Base-by-base conservation (phyloP, 2,113 vertebrate species). In the Bubalus kerabau region DNA sequence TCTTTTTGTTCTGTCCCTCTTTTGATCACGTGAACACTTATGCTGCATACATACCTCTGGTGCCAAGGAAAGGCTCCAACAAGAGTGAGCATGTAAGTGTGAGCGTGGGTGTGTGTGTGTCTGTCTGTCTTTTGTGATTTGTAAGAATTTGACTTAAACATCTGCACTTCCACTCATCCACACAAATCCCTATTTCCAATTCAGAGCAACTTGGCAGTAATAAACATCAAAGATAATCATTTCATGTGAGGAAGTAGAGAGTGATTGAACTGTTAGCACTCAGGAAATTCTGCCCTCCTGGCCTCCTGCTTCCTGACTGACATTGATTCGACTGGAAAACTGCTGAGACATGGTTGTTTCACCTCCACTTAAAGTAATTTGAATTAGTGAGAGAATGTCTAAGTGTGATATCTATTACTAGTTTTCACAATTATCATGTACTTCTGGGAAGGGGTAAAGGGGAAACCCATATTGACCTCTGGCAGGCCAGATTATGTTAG, bases 301-400 rank as follows among this genome's bases (percentile, higher is more conserved):
- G 59, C 76, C 83, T 96, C 43, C 54, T 85, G 36, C 67, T 98
- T 98, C 97, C 95, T 94, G 88, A 96, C 17, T 67, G 89, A 97
- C 89, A 91, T 93, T 95, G 97, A 95, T 96, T 96, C n/a, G 46
- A 78, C 15, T 96, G 96, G 95, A 97, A 97, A 98, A 96, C 59
- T 96, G 86, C 64, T 91, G 48, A 71, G 88, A 95, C 95, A 78
- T 40, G 67, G 30, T 59, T 78, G 12, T 94, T 98, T 94, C 50
- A 93, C 89, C 86, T 93, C 91, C 93, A 96, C 89, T 97, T 97
- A 95, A 96, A 86, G 88, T 96, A 97, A 97, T 97, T 98, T 97
- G 96, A 91, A 97, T 96, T 95, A 93, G 76, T 71, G 76, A 96
- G 76, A 54, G 89, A 82, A 88, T 26, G 14, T 97, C 54, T 95